Evolutionary conservation across 2,888 invertebrate genomes (phyloP).

Genomic region (Trichogramma dendrolimi): DNA sequence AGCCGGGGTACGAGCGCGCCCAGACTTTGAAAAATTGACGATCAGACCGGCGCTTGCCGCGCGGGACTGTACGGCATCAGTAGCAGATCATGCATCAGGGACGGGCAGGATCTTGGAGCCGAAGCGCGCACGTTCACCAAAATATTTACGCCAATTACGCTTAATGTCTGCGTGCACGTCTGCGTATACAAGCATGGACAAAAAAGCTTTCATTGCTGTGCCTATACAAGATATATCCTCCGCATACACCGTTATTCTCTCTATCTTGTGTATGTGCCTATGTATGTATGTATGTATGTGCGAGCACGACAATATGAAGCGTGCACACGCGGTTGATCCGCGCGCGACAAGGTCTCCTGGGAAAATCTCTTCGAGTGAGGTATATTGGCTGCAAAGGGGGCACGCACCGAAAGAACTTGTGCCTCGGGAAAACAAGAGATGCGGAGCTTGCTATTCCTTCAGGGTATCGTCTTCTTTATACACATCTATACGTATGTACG

Average conservation of each 20-base stretch:
- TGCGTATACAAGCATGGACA: slow-evolving; percentile 1
- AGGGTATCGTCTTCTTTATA: too few species aligned
- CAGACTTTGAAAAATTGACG: slow-evolving; percentile 10
- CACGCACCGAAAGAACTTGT: slow-evolving; percentile 6
- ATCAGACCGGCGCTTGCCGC: neutral
- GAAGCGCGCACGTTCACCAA: slow-evolving; percentile 4
- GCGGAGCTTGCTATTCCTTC: slow-evolving; percentile 6
- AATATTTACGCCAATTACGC: slow-evolving; percentile 24
- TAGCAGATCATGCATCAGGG: too few species aligned
- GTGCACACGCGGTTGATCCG: slow-evolving; percentile 2
- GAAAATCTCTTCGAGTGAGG: slow-evolving; percentile 11
- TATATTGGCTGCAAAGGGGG: too few species aligned
- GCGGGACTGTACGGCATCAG: neutral
- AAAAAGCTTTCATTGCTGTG: neutral
- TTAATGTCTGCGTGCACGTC: slow-evolving; percentile 1
- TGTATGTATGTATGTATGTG: too few species aligned
- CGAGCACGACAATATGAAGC: too few species aligned
- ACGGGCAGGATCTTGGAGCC: too few species aligned
- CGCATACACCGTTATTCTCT: too few species aligned
- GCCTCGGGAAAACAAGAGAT: slow-evolving; percentile 11
- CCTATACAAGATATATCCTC: slow-evolving; percentile 3
- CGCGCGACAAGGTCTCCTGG: slow-evolving; percentile 17
- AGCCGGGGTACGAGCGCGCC: too few species aligned
- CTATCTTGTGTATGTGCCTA: too few species aligned
- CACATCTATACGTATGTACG: slow-evolving; percentile 14